A percentile compares a stretch with the other conserved stretches of the same genome.
Evolutionary conservation across 2,113 vertebrate genomes (phyloP).

Genomic region (Pseudorectes ferrugineus): DNA sequence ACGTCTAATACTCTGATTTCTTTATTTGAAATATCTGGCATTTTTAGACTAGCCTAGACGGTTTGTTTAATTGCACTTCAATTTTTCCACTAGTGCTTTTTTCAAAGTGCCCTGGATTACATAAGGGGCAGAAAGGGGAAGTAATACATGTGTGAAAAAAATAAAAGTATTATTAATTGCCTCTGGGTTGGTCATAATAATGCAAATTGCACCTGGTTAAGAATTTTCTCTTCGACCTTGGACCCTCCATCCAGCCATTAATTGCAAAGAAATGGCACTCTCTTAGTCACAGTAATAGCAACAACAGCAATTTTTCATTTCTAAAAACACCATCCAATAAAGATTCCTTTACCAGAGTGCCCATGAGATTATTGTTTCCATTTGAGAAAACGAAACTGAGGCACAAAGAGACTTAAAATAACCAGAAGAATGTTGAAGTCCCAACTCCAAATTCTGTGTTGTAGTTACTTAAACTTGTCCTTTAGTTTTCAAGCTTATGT

Average conservation of each 20-base stretch:
- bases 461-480: not conserved
- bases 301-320: not conserved
- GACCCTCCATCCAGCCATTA: not conserved
- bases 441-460: not conserved
- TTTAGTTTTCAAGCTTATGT: not conserved
- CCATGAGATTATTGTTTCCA: not conserved
- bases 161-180: slow-evolving; percentile 19
- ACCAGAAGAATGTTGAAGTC: not conserved
- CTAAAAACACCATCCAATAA: not conserved
- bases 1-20: not conserved
- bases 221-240: slow-evolving; percentile 13
- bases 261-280: not conserved
- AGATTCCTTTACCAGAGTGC: not conserved
- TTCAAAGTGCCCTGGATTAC: not conserved
- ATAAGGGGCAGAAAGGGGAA: not conserved
- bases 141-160: not conserved
- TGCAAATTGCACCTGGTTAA: not conserved
- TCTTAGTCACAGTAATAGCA: not conserved
- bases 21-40: not conserved
- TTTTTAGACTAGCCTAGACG: not conserved
- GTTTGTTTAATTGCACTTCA: not conserved
- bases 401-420: not conserved
- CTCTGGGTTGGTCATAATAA: not conserved
- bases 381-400: not conserved
- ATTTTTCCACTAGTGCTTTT: not conserved